A percentile compares a stretch with the other conserved stretches of the same genome.
Evolutionary conservation across 2,797 vertebrate species (phyloP).

Genomic region (Liasis olivaceus): DNA sequence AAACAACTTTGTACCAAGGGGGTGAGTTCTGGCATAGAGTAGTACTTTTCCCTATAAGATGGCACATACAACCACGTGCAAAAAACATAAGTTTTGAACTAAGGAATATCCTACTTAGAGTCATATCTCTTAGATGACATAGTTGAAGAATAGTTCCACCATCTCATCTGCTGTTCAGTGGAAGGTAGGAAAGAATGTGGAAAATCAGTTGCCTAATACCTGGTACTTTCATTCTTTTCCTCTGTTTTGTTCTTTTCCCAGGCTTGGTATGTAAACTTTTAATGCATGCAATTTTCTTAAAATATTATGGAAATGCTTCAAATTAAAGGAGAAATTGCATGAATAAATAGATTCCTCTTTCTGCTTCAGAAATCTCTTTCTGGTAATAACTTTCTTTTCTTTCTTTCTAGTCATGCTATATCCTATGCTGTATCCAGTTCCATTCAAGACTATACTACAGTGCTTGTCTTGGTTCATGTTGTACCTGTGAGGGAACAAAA

Average conservation of each 20-base stretch:
- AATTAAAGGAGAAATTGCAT: background rate
- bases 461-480: constrained; percentile 19
- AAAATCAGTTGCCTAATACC: background rate
- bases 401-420: constrained; percentile 7
- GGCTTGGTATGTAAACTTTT: background rate
- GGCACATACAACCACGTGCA: background rate
- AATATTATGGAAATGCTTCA: background rate
- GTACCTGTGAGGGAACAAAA: constrained; percentile 11
- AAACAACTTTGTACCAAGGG: background rate
- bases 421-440: constrained; percentile 15
- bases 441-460: constrained; percentile 15
- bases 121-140: background rate
- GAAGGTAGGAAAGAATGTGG: background rate
- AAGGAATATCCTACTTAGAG: background rate
- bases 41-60: background rate
- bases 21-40: background rate
- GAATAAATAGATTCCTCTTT: background rate
- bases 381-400: constrained; percentile 5
- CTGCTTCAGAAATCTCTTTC: constrained; percentile 24
- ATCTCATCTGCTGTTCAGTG: background rate
- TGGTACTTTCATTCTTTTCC: background rate
- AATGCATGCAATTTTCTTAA: constrained; percentile 9
- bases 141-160: background rate
- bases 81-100: background rate
- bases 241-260: constrained; percentile 4